Base-by-base conservation (phyloP, 2,113 vertebrate species). In the Paramisgurnus dabryanus region DNA sequence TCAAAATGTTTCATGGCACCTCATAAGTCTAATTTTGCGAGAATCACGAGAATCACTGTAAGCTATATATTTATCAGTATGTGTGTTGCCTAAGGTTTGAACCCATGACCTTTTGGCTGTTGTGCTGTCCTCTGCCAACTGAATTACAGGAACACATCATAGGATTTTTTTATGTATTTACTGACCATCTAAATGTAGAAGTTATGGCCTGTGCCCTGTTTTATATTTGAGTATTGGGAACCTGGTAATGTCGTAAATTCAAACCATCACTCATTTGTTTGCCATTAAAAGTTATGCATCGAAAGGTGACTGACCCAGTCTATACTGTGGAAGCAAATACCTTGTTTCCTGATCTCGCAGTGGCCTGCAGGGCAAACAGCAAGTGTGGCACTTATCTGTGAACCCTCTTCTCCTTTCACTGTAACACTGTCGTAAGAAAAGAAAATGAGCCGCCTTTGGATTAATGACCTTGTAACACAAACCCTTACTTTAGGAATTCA, bases 381-480 rank as follows among this genome's bases (percentile, higher is more conserved):
- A n/a, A 74, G 78, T 49, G 55, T 63, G 64, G 65, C 76, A 73
- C 80, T 82, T 72, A 72, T 82, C 72, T 50, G 40, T 57, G 18
- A 73, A 41, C 43, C 55, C 58, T 79, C 71, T 78, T 41, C 53
- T 67, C 50, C 47, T 80, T 76, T 53, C 66, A 49, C 55, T 83
- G 70, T 82, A 58, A 76, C 67, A 17, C 22, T 64, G 58, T 34
- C 60, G 47, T 80, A 78, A 60, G 61, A 17, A 58, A 79, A 80
- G 65, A 86, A 58, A 68, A 79, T 63, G 45, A 65, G 47, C 73
- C 53, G 73, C 41, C 39, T 70, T 63, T 64, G 57, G 45, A 65
- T 84, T 68, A 63, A 64, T 55, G 34, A 22, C 49, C 12, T 57
- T 78, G 88, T 87, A 90, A 90, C 74, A 84, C 13, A 86, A 92